Evolutionary conservation across 92 coral and sea anemone genomes (phyloP), one percentile per base, ranked within the genome.

Genomic region (Porites rus): DNA sequence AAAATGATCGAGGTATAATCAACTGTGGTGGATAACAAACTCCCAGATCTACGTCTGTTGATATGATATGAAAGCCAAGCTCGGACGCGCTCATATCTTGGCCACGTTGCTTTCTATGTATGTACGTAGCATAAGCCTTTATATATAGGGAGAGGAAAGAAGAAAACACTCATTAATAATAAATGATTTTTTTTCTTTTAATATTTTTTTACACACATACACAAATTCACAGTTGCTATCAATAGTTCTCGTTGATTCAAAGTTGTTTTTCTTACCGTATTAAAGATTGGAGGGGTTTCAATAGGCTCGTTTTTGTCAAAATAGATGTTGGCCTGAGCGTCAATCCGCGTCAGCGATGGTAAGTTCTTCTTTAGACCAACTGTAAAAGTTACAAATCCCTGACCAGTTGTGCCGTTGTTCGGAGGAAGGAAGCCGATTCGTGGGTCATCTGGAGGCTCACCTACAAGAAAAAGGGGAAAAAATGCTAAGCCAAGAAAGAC

Each of bases 211-310:
- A 22, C 24, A 22, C 24, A 31, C 0, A 31, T 31, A 31, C 38
- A 31, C 4, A 31, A 0, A 31, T 3, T 31, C 38, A 31, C 38
- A 31, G 38, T 31, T 31, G 38, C 38, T 31, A 3, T 0, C 38
- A 31, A 65, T 21, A 72, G n/a, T 5, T 31, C 12, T 3, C 31
- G 28, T n/a, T 12, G 0, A 1, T 58, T 6, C 7, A 17, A 9
- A 8, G 46, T 12, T 38, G 8, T 14, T 38, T 22, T 67, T 51
- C 89, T 73, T 79, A 94, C 97, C 95, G 97, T 94, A 76, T 94
- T 94, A 77, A 89, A 94, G 78, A 94, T 94, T 0, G 97, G 95
- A 14, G 97, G 97, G 10, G 97, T 94, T 10, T 94, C 95, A 59
- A 94, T 94, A 4, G 97, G 93, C 62, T 92, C 95, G 81, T 94